Evolutionary conservation across 2,888 invertebrate species (phyloP).

Genomic region (Lepidonotus clava): DNA sequence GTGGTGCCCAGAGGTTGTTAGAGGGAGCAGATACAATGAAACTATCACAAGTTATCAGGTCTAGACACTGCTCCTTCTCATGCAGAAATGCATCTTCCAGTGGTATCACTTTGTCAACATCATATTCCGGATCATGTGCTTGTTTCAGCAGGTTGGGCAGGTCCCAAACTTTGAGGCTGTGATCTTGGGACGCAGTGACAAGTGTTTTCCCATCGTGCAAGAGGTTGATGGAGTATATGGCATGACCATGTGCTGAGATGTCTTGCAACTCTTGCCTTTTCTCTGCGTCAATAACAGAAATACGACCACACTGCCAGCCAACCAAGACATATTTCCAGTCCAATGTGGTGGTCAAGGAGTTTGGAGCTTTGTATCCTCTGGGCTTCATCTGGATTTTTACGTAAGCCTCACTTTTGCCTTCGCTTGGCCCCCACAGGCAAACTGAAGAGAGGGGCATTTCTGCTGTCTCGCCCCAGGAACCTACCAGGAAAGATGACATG

Average conservation of each 20-base stretch:
- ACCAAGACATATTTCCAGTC: slow-evolving; percentile 58
- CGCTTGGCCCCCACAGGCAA: neutral
- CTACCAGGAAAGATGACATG: neutral
- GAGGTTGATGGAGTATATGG: slow-evolving; percentile 46
- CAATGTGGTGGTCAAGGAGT: neutral
- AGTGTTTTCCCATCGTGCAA: slow-evolving; percentile 23
- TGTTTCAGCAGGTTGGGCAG: neutral
- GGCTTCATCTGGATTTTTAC: neutral
- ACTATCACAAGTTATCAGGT: slow-evolving; percentile 26
- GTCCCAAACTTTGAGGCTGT: slow-evolving; percentile 60
- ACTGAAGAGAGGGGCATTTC: neutral
- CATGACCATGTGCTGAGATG: slow-evolving; percentile 57
- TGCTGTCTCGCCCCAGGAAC: neutral
- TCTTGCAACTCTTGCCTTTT: neutral
- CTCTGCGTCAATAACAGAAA: slow-evolving; percentile 52
- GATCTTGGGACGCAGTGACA: slow-evolving; percentile 56
- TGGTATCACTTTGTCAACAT: neutral
- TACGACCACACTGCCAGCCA: slow-evolving; percentile 60
- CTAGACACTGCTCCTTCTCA: slow-evolving; percentile 58
- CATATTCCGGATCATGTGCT: neutral
- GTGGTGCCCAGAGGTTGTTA: slow-evolving; percentile 50
- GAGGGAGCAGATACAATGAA: slow-evolving; percentile 50
- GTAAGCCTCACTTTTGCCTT: neutral
- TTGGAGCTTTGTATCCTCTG: slow-evolving; percentile 24
- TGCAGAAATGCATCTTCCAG: slow-evolving; percentile 30